A percentile compares a stretch with the other conserved stretches of the same genome.
Evolutionary conservation across 2,113 vertebrate species (phyloP).

Genomic region (Montifringilla adamsi): DNA sequence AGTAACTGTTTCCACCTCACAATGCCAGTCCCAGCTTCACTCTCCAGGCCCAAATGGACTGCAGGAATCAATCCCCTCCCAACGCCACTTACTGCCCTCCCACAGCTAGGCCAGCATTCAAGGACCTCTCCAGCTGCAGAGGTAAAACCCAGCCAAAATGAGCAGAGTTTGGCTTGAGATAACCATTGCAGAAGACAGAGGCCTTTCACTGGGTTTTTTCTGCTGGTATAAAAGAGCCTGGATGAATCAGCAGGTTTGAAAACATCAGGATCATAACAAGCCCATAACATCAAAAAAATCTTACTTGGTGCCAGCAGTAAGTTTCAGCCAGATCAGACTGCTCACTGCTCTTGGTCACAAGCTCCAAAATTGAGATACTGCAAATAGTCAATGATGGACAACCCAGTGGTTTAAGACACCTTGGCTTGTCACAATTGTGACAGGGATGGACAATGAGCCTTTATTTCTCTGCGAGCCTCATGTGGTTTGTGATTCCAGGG

Average conservation of each 20-base stretch:
- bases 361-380: rapidly evolving
- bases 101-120: background rate
- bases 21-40: rapidly evolving
- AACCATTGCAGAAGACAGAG: background rate
- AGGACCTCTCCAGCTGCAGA: background rate
- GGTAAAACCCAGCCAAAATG: background rate
- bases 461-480: background rate
- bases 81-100: background rate
- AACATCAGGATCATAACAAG: background rate
- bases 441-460: background rate
- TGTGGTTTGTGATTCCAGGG: background rate
- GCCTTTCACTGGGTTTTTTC: rapidly evolving
- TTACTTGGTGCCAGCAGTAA: background rate
- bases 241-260: background rate
- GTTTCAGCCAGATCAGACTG: background rate
- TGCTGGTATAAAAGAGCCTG: background rate
- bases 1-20: background rate
- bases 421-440: background rate
- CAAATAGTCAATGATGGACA: background rate
- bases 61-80: background rate
- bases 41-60: rapidly evolving
- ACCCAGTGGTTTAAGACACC: background rate
- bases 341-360: background rate
- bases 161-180: background rate
- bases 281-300: rapidly evolving